Conservation (phyloP, 2,888 invertebrate species). For the Digitonthophagus gazella region DNA sequence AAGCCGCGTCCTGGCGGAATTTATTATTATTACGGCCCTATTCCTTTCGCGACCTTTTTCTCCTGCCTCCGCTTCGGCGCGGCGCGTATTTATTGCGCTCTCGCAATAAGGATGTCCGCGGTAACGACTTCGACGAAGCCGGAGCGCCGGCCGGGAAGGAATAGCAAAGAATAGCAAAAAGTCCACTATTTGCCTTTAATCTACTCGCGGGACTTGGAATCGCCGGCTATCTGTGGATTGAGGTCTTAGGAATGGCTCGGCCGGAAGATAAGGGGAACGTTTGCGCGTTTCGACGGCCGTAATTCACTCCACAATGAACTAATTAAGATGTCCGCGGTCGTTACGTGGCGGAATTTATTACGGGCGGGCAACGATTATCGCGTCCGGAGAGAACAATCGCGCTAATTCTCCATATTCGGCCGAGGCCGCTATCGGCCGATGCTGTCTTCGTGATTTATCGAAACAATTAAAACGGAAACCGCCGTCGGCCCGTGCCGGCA, state of each 20-base stretch:
- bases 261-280: not conserved
- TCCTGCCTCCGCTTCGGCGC: not conserved
- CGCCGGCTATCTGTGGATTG: not conserved
- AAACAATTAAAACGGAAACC: not conserved
- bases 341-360: not conserved
- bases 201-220: not conserved
- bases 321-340: not conserved
- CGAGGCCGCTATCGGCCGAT: not conserved
- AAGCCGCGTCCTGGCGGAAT: slow-evolving; percentile 5
- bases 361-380: not conserved
- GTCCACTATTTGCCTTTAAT: not conserved
- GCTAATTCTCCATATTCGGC: not conserved
- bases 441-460: not conserved
- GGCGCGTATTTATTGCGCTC: not conserved
- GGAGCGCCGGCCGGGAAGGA: not conserved
- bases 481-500: not conserved
- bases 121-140: not conserved
- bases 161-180: not conserved
- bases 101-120: not conserved
- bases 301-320: not conserved
- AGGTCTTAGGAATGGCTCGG: too few relatives aligned
- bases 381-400: not conserved
- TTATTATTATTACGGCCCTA: slow-evolving; percentile 3
- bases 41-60: not conserved
- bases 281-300: not conserved